These are phyloP conservation scores for Trogon melanurus DNA, from an alignment of 2,113 vertebrate species.

Conservation along the genomic window DNA sequence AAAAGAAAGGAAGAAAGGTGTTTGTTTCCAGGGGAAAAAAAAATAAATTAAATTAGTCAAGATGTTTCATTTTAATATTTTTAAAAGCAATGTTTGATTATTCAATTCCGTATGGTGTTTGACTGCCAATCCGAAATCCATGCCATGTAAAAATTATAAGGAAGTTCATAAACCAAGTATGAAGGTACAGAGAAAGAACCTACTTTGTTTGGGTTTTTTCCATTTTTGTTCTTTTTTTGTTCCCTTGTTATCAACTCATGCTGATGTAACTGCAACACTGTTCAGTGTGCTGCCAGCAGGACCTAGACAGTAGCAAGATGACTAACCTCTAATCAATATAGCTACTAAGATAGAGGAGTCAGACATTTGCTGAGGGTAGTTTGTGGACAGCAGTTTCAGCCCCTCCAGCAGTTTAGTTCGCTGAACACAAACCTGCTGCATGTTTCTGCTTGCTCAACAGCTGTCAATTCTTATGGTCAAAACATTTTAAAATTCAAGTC, in stretches of 20 bases:
- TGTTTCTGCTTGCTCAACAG: background rate
- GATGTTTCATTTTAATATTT: background rate
- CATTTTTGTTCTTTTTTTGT: fast-evolving
- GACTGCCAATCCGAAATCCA: background rate
- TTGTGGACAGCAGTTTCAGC: background rate
- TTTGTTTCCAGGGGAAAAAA: background rate
- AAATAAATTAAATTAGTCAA: background rate
- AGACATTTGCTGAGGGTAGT: background rate
- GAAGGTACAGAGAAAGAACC: background rate
- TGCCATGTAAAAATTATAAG: background rate
- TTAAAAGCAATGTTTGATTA: background rate
- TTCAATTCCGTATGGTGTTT: background rate
- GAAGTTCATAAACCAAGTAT: background rate
- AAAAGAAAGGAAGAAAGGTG: background rate
- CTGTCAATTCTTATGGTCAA: background rate
- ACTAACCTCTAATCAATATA: background rate
- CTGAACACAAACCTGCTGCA: background rate
- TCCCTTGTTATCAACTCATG: background rate
- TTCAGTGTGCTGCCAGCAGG: background rate
- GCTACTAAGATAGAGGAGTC: background rate
- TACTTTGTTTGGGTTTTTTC: background rate
- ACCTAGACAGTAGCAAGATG: background rate
- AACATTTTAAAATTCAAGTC: background rate
- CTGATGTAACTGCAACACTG: background rate
- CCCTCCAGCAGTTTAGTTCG: background rate